Evolutionary conservation across 1,140 invertebrate species (phyloP).

Genomic region (Drosophila persimilis): DNA sequence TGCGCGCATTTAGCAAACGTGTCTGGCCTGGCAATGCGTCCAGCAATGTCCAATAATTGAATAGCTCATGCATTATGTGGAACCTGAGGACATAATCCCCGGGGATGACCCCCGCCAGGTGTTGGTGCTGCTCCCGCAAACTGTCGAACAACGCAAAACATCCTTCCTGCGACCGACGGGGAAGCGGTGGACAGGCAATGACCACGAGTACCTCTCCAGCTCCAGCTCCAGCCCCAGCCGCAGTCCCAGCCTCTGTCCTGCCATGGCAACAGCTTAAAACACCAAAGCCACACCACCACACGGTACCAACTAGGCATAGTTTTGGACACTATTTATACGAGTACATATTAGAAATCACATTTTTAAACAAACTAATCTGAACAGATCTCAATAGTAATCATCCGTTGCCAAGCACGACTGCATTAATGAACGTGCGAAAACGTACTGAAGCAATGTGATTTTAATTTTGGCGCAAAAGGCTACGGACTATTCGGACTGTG

Average conservation of each 20-base stretch:
- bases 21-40: slow-evolving; percentile 84
- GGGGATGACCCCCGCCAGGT: slow-evolving; percentile 25
- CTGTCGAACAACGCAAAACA: slow-evolving; percentile 44
- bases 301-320: neutral
- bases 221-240: too few relatives aligned
- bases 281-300: neutral
- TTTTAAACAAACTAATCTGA: too few relatives aligned
- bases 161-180: slow-evolving; percentile 21
- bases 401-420: slow-evolving; percentile 24
- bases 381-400: neutral
- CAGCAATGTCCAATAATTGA: slow-evolving; percentile 88
- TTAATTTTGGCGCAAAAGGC: slow-evolving; percentile 66
- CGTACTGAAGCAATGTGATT: slow-evolving; percentile 68
- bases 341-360: too few relatives aligned
- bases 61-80: slow-evolving; percentile 86
- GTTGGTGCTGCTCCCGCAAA: slow-evolving; percentile 51
- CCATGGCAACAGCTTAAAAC: neutral
- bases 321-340: neutral
- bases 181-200: slow-evolving; percentile 60
- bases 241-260: neutral
- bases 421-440: slow-evolving; percentile 58
- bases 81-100: slow-evolving; percentile 79
- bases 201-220: slow-evolving; percentile 59
- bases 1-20: slow-evolving; percentile 71
- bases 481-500: neutral